These are phyloP conservation scores for Tylochromis polylepis DNA, from an alignment of 2,113 vertebrate genomes.

Conservation along the genomic window DNA sequence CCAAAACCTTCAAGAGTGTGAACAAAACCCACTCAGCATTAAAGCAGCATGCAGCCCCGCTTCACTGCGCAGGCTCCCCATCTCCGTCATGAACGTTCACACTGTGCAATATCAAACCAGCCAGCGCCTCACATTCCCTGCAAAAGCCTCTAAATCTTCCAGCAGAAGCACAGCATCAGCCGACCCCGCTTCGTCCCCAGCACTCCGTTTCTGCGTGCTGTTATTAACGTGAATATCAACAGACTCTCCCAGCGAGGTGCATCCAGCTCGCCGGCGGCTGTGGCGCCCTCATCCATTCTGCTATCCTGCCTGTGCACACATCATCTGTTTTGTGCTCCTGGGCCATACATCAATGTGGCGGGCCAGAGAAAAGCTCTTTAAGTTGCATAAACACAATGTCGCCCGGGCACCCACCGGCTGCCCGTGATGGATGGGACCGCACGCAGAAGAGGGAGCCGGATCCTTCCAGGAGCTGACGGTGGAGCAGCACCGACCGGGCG, in stretches of 20 bases:
- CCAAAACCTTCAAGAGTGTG: neutral
- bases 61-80: neutral
- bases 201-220: neutral
- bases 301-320: slow-evolving; percentile 37
- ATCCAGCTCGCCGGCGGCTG: neutral
- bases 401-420: neutral
- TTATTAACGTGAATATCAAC: slow-evolving; percentile 29
- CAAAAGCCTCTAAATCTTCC: slow-evolving; percentile 4
- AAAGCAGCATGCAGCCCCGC: neutral
- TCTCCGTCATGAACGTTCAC: neutral
- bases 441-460: neutral
- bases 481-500: neutral
- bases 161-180: slow-evolving; percentile 14
- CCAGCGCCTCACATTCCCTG: neutral
- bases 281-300: slow-evolving; percentile 29
- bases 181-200: neutral
- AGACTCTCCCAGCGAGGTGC: neutral
- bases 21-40: neutral
- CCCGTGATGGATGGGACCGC: slow-evolving; percentile 57
- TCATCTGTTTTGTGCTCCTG: slow-evolving; percentile 46
- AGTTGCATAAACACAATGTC: slow-evolving; percentile 63
- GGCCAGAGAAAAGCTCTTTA: slow-evolving; percentile 49
- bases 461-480: slow-evolving; percentile 16
- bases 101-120: neutral
- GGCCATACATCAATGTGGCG: slow-evolving; percentile 54